phyloP scores from a whole-genome alignment of 2,888 invertebrate genomes.

The Linnaemya tessellans region DNA sequence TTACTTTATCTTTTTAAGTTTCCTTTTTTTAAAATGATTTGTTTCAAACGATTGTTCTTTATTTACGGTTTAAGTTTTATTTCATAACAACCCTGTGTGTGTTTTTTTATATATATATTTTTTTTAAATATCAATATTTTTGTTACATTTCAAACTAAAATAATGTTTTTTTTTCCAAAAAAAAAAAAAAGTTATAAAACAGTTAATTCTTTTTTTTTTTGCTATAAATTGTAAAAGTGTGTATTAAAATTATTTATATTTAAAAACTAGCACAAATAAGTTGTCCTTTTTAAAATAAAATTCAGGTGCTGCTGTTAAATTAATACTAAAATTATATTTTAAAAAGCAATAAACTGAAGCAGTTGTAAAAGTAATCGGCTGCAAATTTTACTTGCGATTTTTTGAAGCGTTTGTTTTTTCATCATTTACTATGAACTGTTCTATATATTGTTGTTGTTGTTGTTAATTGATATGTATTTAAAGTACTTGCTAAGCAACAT shows the following conservation, averaged over 20 bases:
- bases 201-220: not conserved
- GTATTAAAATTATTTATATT: constrained; percentile 6
- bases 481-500: constrained; percentile 31
- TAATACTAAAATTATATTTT: constrained; percentile 26
- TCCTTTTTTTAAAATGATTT: constrained; percentile 71
- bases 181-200: not conserved
- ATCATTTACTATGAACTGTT: constrained; percentile 35
- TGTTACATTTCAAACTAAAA: not conserved
- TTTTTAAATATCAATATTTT: constrained; percentile 20
- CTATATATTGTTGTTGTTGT: constrained; percentile 46
- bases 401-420: constrained; percentile 28
- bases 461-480: constrained; percentile 61
- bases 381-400: constrained; percentile 13
- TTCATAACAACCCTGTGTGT: constrained; percentile 74
- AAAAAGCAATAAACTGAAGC: constrained; percentile 7
- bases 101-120: constrained; percentile 45
- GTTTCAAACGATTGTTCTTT: constrained; percentile 75
- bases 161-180: not conserved
- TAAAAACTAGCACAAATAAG: constrained; percentile 56
- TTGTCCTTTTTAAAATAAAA: constrained; percentile 66
- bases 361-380: not conserved
- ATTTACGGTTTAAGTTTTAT: constrained; percentile 71
- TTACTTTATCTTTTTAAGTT: constrained; percentile 33
- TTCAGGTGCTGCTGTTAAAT: constrained; percentile 68
- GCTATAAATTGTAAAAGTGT: not conserved